Evolutionary conservation across 2,113 vertebrate genomes (phyloP).

Genomic region (Gnathonemus longibarbis): DNA sequence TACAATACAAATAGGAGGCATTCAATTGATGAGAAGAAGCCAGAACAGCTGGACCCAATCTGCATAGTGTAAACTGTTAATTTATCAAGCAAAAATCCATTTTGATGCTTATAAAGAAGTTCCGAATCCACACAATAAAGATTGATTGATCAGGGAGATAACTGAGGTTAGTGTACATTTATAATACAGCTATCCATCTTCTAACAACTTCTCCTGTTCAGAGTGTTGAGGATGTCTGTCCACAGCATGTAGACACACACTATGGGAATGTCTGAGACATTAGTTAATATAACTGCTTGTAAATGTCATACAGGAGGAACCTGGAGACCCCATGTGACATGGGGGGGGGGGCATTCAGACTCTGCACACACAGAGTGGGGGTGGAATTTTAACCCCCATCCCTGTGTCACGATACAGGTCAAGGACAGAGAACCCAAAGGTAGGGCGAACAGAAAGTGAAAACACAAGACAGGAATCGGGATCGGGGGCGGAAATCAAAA

Average conservation of each 20-base stretch:
- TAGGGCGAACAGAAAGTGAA: background rate
- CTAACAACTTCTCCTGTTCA: background rate
- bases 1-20: background rate
- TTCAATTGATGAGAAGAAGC: background rate
- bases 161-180: background rate
- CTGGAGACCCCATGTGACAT: background rate
- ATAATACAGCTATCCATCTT: background rate
- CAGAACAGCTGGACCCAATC: background rate
- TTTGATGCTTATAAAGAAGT: background rate
- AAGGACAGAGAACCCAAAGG: background rate
- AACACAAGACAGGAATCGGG: background rate
- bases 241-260: background rate
- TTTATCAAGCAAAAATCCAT: background rate
- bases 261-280: background rate
- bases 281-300: background rate
- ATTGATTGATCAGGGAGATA: background rate
- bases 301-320: background rate
- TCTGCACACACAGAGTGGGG: background rate
- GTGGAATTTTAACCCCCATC: background rate
- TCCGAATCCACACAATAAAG: background rate
- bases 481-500: background rate
- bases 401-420: background rate
- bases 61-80: background rate
- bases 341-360: background rate
- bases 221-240: background rate